Conservation (phyloP, 2,797 vertebrate species). For the Ficedula albicollis region DNA sequence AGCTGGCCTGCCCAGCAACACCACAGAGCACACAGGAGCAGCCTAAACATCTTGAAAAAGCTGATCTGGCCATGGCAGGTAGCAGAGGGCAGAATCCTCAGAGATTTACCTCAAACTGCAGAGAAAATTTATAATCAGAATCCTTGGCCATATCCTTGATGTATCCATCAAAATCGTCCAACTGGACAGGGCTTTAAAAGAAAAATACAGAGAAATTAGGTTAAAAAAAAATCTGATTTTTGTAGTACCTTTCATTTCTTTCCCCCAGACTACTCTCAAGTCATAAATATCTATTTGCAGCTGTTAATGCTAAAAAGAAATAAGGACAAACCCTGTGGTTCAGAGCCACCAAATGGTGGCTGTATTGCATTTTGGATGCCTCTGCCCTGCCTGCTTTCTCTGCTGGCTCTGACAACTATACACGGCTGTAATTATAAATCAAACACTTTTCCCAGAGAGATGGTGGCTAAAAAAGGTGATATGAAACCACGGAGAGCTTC, state of each 20-base stretch:
- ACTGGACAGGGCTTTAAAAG: slow-evolving; percentile 85
- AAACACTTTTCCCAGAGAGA: not conserved
- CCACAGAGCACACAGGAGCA: not conserved
- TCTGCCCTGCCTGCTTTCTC: not conserved
- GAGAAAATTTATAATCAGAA: slow-evolving; percentile 96
- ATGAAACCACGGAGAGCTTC: not conserved
- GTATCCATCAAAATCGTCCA: slow-evolving; percentile 94
- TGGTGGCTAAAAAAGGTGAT: not conserved
- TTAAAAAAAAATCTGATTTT: not conserved
- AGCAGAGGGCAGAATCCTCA: not conserved
- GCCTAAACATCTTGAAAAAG: not conserved
- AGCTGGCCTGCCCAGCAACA: not conserved
- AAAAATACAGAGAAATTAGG: not conserved
- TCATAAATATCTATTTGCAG: not conserved
- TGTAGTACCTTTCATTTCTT: not conserved
- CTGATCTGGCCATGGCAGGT: not conserved
- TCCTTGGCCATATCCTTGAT: slow-evolving; percentile 97
- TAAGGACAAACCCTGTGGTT: not conserved
- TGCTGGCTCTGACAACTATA: not conserved
- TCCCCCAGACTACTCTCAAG: not conserved
- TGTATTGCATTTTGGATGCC: not conserved
- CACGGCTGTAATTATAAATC: not conserved
- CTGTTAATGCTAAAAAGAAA: not conserved
- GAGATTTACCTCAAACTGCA: slow-evolving; percentile 92
- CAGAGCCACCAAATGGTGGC: not conserved